Evolutionary conservation across 2,888 invertebrate genomes (phyloP).

Genomic region (Synanthedon myopaeformis): DNA sequence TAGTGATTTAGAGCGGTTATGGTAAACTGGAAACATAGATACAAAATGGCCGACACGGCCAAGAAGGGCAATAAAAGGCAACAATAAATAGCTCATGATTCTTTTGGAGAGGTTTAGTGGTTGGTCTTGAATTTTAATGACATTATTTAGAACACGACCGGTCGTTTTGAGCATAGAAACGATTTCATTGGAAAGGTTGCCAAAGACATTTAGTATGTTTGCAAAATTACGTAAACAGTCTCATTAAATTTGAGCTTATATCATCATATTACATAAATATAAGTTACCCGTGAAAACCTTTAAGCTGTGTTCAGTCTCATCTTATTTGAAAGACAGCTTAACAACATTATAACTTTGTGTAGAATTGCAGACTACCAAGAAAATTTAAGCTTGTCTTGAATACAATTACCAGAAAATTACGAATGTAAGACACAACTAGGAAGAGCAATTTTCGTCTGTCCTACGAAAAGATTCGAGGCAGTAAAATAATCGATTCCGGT

Average conservation of each 20-base stretch:
- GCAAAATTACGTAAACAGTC: conserved; percentile 36
- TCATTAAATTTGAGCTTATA: no score
- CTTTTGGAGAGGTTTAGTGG: conserved; percentile 38
- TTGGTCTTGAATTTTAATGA: conserved; percentile 63
- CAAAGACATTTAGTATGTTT: conserved; percentile 50
- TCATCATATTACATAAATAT: no score
- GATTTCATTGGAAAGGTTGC: conserved; percentile 55
- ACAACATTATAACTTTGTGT: neutral
- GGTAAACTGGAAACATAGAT: neutral
- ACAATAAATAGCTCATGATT: conserved; percentile 49
- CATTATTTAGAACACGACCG: conserved; percentile 52
- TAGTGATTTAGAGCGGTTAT: neutral
- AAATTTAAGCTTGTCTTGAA: neutral
- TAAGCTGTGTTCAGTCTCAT: no score
- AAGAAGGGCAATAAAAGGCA: conserved; percentile 39
- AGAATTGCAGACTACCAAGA: neutral
- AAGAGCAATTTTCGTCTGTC: conserved; percentile 16
- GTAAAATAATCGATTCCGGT: conserved; percentile 37
- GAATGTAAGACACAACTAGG: conserved; percentile 7
- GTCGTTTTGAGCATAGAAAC: conserved; percentile 60
- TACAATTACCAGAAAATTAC: neutral
- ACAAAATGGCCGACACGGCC: conserved; percentile 9
- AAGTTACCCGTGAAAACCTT: no score
- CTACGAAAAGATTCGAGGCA: conserved; percentile 18
- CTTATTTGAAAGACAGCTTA: no score